Evolutionary conservation across 2,113 vertebrate genomes (phyloP).

Genomic region (Esox niger): DNA sequence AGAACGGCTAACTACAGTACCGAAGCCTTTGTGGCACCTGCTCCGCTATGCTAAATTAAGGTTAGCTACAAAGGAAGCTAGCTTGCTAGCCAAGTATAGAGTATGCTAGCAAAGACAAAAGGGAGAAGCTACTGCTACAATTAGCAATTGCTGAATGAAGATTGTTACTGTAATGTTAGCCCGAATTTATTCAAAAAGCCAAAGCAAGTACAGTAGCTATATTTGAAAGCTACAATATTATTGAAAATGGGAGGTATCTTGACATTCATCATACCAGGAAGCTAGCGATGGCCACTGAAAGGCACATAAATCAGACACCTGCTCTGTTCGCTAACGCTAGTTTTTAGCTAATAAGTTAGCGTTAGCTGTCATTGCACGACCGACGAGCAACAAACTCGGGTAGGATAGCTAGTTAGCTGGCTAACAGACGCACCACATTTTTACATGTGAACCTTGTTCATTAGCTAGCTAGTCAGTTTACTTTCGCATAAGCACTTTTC

Average conservation of each 20-base stretch:
- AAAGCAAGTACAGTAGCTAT: background rate
- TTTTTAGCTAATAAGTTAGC: too few species aligned
- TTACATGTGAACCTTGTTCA: too few species aligned
- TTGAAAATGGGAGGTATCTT: too few species aligned
- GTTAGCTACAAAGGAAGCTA: conserved; percentile 21
- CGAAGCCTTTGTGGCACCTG: conserved; percentile 3
- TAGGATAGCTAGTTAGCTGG: background rate
- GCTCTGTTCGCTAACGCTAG: conserved; percentile 25
- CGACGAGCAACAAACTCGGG: background rate
- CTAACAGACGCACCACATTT: background rate
- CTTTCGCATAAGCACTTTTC: background rate
- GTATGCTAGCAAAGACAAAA: conserved; percentile 12
- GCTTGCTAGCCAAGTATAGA: conserved; percentile 3
- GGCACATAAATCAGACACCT: conserved; percentile 32
- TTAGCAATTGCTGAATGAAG: conserved; percentile 14
- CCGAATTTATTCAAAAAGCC: background rate
- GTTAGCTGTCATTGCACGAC: background rate
- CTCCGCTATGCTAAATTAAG: conserved; percentile 13
- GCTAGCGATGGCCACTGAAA: background rate
- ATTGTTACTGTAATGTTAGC: background rate
- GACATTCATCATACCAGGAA: conserved; percentile 14
- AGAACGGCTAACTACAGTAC: background rate
- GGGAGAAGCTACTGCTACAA: conserved; percentile 2
- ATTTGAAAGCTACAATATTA: too few species aligned
- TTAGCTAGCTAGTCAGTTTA: too few species aligned